Base-by-base conservation (phyloP, 2,888 invertebrate species). In the Halictus ligatus region DNA sequence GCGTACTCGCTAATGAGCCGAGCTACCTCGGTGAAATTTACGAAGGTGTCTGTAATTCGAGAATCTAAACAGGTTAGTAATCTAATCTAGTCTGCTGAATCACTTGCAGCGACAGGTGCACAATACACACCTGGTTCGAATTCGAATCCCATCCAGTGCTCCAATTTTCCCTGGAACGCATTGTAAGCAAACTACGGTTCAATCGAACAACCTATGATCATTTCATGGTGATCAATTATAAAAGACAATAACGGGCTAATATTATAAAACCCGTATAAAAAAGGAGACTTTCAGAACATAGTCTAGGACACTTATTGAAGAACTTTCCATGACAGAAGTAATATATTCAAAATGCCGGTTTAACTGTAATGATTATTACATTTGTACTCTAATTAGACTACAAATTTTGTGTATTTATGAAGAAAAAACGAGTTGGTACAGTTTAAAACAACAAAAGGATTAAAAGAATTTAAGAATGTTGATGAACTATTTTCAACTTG, bases 11-110 rank as follows among this genome's bases (percentile, higher is more conserved):
- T 69, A 69, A 69, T 69, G 10, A 40, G 35, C 21, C 35, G 40
- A 69, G 40, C 67, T 35, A 40, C 40, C 5, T 21, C 21, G 18
- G 67, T 40, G 67, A 40, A 69, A 40, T 40, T 40, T 69, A 40
- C 4, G 21, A 21, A 40, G 18, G 21, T 69, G 10, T 10, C 29
- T 69, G 64, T 75, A 78, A 46, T 71, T 50, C 40, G 29, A 71
- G 54, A 69, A 77, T 77, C 43, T n/a, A 50, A 40, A 8, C 69
- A 54, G 46, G 50, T 69, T 43, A 71, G 46, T 71, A 81, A 81
- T 71, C 58, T 71, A 60, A 81, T 81, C 48, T 78, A 35, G 29
- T 25, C 60, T 18, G 40, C 21, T 40, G 40, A 69, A 69, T 69
- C 71, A 25, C 43, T 71, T 71, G 71, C 71, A 71, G 43, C n/a